Conservation (phyloP, 2,888 invertebrate species). For the Ochropleura leucogaster region DNA sequence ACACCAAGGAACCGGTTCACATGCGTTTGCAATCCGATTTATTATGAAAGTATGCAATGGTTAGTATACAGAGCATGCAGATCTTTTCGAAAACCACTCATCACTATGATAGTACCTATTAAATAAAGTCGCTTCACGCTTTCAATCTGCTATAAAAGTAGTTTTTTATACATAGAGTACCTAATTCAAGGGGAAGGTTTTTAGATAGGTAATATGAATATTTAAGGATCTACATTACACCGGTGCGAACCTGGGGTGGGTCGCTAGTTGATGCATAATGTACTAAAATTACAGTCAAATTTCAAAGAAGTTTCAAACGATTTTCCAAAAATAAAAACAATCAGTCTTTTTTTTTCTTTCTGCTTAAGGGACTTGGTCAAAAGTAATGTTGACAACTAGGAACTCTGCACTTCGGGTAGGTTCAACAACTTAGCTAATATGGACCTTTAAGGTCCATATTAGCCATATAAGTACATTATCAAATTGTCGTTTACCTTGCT, state of each 20-base stretch:
- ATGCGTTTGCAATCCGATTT: conserved; percentile 23
- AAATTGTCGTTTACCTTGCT: conserved; percentile 1
- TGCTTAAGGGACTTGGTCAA: no score
- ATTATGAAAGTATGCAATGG: conserved; percentile 44
- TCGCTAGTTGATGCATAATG: no score
- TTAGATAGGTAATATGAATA: no score
- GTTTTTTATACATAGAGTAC: no score
- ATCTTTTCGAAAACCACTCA: neutral
- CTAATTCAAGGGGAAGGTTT: no score
- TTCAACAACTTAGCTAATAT: neutral
- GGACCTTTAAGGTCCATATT: no score
- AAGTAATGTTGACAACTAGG: neutral
- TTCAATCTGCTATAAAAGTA: no score
- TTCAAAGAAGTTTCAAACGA: neutral
- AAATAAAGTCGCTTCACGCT: no score
- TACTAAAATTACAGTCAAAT: no score
- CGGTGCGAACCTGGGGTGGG: no score
- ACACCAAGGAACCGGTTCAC: conserved; percentile 53
- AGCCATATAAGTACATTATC: neutral
- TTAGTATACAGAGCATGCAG: conserved; percentile 14
- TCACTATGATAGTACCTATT: no score
- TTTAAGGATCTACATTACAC: no score
- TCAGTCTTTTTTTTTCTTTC: neutral
- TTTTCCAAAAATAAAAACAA: neutral
- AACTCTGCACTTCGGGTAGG: neutral